Percentiles rank a stretch among this genome's conserved stretches.
These are phyloP conservation scores for Gallinago solitaria DNA, from an alignment of 2,797 vertebrate species.

Conservation along the genomic window DNA sequence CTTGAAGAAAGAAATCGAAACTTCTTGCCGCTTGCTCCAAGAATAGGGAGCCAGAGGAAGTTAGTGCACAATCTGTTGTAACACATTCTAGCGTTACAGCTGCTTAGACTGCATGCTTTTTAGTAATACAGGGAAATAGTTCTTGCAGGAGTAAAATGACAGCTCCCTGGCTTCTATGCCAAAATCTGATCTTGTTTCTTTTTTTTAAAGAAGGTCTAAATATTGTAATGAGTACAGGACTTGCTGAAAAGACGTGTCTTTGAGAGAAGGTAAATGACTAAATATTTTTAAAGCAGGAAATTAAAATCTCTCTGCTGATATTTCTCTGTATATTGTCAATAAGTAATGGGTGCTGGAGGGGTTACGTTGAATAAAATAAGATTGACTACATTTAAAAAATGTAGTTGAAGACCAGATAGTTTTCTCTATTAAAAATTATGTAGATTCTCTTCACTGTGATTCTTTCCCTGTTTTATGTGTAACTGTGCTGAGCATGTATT, in stretches of 20 bases:
- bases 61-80: background rate
- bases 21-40: background rate
- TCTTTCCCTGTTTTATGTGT: conserved; percentile 15
- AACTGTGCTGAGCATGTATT: conserved; percentile 1
- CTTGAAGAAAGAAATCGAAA: background rate
- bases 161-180: background rate
- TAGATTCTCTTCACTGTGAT: background rate
- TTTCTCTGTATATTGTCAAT: background rate
- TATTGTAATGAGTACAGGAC: background rate
- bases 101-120: background rate
- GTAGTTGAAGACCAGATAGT: background rate
- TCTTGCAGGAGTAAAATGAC: background rate
- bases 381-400: background rate
- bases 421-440: background rate
- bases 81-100: background rate
- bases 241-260: background rate
- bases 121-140: background rate
- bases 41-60: background rate
- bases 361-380: background rate
- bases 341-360: background rate
- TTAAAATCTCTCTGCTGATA: background rate
- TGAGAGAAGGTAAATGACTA: background rate
- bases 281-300: background rate
- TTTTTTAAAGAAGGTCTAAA: background rate
- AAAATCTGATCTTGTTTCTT: background rate